Conservation (phyloP, 1,140 invertebrate genomes). For the Elymnias hypermnestra region DNA sequence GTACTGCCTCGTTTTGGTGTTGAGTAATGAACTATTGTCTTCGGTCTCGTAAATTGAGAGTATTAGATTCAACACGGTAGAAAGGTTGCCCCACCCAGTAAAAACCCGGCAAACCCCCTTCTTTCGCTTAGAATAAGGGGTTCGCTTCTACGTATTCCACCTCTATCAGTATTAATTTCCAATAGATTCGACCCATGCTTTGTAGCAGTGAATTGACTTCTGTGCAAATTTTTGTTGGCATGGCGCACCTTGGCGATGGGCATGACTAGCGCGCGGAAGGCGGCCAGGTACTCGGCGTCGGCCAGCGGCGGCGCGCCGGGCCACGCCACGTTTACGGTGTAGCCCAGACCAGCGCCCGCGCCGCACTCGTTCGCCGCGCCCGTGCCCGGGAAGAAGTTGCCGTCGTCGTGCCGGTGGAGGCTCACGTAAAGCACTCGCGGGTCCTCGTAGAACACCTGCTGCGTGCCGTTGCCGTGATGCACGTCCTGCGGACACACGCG, state of each 20-base stretch:
- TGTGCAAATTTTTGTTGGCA: no score
- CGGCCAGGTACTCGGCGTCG: slow-evolving; percentile 98
- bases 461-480: slow-evolving; percentile 99
- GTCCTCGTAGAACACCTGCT: slow-evolving; percentile 98
- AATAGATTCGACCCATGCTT: no score
- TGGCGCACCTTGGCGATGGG: slow-evolving; percentile 88
- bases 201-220: no score
- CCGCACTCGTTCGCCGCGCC: slow-evolving; percentile 95
- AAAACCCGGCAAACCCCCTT: no score
- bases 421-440: slow-evolving; percentile 96
- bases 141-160: no score
- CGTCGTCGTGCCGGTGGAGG: slow-evolving; percentile 99
- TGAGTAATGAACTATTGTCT: no score
- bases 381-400: slow-evolving; percentile 99
- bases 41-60: no score
- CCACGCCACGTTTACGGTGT: slow-evolving; percentile 98
- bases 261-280: slow-evolving; percentile 95
- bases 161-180: no score
- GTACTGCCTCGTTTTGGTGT: no score
- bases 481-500: slow-evolving; percentile 92
- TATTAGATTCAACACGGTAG: no score
- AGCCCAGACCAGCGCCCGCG: slow-evolving; percentile 92
- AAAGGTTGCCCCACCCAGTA: no score
- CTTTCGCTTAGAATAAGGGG: no score
- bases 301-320: slow-evolving; percentile 94